These are phyloP conservation scores for Coelopa frigida DNA, from an alignment of 1,140 invertebrate species.

Conservation along the genomic window DNA sequence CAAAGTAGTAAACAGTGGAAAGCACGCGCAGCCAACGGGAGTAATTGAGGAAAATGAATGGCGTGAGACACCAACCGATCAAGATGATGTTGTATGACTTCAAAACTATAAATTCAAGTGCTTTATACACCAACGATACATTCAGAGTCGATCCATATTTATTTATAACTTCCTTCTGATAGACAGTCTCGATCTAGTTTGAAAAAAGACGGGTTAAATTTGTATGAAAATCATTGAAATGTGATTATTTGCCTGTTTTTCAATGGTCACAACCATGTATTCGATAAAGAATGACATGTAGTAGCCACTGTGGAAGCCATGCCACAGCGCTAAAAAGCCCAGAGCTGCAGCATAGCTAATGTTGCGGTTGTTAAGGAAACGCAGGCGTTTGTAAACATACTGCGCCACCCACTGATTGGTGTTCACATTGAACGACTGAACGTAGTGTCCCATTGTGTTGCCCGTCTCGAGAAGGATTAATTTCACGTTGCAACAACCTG, in stretches of 20 bases:
- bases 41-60: constrained; percentile 70
- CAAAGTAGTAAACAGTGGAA: constrained; percentile 55
- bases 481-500: constrained; percentile 81
- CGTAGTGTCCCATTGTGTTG: constrained; percentile 74
- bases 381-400: constrained; percentile 87
- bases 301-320: constrained; percentile 85
- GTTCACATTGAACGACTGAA: constrained; percentile 86
- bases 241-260: constrained; percentile 65
- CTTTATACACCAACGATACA: constrained; percentile 46
- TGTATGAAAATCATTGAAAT: not conserved
- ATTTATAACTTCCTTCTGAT: constrained; percentile 26
- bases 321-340: constrained; percentile 86
- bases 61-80: constrained; percentile 77
- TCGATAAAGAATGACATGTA: constrained; percentile 89
- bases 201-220: constrained; percentile 41
- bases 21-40: constrained; percentile 57
- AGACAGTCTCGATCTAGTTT: constrained; percentile 26
- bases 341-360: constrained; percentile 76
- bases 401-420: constrained; percentile 88
- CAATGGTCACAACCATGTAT: constrained; percentile 78
- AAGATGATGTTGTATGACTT: constrained; percentile 72
- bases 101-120: constrained; percentile 51
- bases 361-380: constrained; percentile 79
- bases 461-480: constrained; percentile 68
- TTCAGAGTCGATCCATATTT: constrained; percentile 21